These are phyloP conservation scores for Sorex fumeus DNA, from an alignment of 2,113 vertebrate genomes.

Conservation along the genomic window DNA sequence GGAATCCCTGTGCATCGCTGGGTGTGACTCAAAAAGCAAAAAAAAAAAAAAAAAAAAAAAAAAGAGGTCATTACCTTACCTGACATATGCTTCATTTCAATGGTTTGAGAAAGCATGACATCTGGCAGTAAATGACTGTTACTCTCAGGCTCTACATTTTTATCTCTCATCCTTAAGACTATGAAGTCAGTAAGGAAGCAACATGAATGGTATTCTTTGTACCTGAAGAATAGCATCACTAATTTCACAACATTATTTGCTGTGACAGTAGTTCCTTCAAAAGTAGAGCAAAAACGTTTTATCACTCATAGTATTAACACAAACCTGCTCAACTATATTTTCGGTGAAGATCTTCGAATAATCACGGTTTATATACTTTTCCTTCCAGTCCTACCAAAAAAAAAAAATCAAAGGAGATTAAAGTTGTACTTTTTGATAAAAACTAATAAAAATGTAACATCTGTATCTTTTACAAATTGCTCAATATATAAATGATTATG, in stretches of 20 bases:
- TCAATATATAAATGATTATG: slow-evolving; percentile 40
- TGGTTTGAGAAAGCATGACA: background rate
- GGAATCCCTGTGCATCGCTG: too few species aligned
- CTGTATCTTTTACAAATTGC: background rate
- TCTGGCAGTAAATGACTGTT: background rate
- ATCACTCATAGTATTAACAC: slow-evolving; percentile 58
- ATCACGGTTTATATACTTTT: slow-evolving; percentile 97
- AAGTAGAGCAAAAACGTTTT: background rate
- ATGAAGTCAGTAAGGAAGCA: background rate
- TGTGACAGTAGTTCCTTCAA: background rate
- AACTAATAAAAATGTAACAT: slow-evolving; percentile 1
- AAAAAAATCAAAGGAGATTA: slow-evolving; percentile 47
- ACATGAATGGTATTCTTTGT: background rate
- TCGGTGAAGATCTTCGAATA: slow-evolving; percentile 98
- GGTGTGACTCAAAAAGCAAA: too few species aligned
- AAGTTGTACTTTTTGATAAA: background rate
- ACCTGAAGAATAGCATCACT: background rate
- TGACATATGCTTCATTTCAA: background rate
- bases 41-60: too few species aligned
- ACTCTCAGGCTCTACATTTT: slow-evolving; percentile 13
- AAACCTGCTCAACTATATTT: slow-evolving; percentile 95
- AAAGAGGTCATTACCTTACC: background rate
- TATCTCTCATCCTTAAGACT: background rate
- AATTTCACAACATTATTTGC: slow-evolving; percentile 7
- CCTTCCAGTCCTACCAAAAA: slow-evolving; percentile 95